Evolutionary conservation across 1,140 invertebrate species (phyloP).

Genomic region (Aphidius gifuensis): DNA sequence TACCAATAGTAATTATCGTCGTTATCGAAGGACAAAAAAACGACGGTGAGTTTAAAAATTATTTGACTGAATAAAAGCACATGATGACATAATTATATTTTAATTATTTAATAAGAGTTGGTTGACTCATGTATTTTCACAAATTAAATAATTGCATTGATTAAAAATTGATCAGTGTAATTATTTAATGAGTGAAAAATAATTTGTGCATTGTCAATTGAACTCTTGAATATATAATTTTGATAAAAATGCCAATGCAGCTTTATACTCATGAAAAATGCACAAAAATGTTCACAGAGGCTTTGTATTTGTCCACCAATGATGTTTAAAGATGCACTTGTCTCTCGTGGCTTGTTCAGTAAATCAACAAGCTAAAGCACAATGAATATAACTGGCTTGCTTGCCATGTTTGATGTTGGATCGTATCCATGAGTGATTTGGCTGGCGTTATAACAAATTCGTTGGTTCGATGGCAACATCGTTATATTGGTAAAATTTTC

Average conservation of each 20-base stretch:
- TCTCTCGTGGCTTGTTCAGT: neutral
- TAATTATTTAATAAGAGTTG: too few relatives aligned
- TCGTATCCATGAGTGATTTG: conserved; percentile 28
- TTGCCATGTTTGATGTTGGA: conserved; percentile 52
- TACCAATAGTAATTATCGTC: conserved; percentile 35
- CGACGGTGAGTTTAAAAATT: conserved; percentile 41
- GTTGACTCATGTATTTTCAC: too few relatives aligned
- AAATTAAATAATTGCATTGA: too few relatives aligned
- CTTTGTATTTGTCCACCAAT: conserved; percentile 49
- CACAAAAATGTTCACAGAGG: conserved; percentile 51
- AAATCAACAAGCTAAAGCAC: neutral
- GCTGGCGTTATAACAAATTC: neutral
- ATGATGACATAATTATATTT: too few relatives aligned
- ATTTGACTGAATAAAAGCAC: too few relatives aligned
- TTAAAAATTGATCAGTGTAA: too few relatives aligned
- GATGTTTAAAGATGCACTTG: conserved; percentile 39
- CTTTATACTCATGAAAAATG: conserved; percentile 46
- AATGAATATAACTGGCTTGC: conserved; percentile 44
- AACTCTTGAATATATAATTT: conserved; percentile 1
- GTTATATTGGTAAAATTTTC: neutral
- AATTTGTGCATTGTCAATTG: too few relatives aligned
- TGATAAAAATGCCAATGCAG: conserved; percentile 20
- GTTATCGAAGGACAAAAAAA: conserved; percentile 47
- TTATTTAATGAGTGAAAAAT: too few relatives aligned
- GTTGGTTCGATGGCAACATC: conserved; percentile 19